phyloP scores from a whole-genome alignment of 2,888 invertebrate species.

The Erynnis tages region DNA sequence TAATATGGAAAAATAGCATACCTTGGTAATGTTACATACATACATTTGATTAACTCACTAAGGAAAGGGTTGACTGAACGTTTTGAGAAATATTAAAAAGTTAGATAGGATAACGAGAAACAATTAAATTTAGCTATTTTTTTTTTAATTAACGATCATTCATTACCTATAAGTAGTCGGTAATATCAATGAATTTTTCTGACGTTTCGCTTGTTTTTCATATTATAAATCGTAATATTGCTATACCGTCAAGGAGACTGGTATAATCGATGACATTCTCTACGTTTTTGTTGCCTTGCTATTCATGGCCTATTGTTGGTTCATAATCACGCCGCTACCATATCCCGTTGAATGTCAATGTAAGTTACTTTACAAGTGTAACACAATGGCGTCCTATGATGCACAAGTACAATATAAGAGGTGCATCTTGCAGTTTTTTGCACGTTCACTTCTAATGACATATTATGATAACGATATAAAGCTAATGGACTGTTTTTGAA shows the following conservation, averaged over 20 bases:
- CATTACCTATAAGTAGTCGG: too few relatives aligned
- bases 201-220: neutral
- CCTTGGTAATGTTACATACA: too few relatives aligned
- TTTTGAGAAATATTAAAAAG: too few relatives aligned
- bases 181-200: neutral
- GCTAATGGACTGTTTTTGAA: neutral
- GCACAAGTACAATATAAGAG: slow-evolving; percentile 7
- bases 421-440: slow-evolving; percentile 12
- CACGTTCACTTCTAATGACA: slow-evolving; percentile 1
- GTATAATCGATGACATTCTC: slow-evolving; percentile 15
- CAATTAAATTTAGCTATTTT: too few relatives aligned
- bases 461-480: neutral
- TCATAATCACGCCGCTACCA: slow-evolving; percentile 18
- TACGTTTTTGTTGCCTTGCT: slow-evolving; percentile 15
- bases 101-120: too few relatives aligned
- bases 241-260: slow-evolving; percentile 32
- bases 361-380: slow-evolving; percentile 9
- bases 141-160: too few relatives aligned
- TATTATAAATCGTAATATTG: neutral
- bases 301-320: slow-evolving; percentile 18
- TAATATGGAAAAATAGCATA: too few relatives aligned
- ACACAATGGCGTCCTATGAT: slow-evolving; percentile 6
- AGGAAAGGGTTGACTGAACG: too few relatives aligned
- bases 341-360: slow-evolving; percentile 24
- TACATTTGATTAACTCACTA: too few relatives aligned